phyloP scores from a whole-genome alignment of 2,113 vertebrate species.

The Arizona elegans region DNA sequence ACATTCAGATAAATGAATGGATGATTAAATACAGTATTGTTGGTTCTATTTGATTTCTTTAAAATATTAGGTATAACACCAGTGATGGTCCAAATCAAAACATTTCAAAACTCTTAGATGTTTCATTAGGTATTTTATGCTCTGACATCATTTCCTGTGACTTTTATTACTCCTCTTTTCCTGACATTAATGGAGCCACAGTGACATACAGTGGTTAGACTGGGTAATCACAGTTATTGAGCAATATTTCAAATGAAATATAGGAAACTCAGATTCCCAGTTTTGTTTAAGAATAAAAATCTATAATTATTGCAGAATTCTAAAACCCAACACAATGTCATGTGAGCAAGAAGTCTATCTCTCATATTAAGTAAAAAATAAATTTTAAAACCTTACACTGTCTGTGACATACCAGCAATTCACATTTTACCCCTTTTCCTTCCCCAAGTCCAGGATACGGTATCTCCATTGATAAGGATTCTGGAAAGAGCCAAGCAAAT shows the following conservation, averaged over 20 bases:
- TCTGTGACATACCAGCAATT: constrained; percentile 20
- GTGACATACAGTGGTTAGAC: constrained; percentile 61
- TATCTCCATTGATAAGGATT: constrained; percentile 34
- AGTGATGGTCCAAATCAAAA: background rate
- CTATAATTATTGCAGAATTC: background rate
- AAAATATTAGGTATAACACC: background rate
- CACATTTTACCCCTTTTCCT: constrained; percentile 25
- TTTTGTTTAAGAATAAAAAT: background rate
- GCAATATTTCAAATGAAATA: background rate
- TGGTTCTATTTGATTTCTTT: background rate
- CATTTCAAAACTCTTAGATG: background rate
- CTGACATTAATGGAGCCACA: constrained; percentile 49
- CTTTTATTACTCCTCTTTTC: background rate
- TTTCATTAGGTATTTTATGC: background rate
- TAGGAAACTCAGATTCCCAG: background rate
- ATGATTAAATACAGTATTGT: background rate
- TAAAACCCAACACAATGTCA: background rate
- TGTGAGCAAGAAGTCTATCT: background rate
- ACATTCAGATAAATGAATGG: background rate
- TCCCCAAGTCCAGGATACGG: constrained; percentile 49
- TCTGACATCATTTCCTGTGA: background rate
- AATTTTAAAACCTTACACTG: constrained; percentile 18
- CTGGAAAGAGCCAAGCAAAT: constrained; percentile 18
- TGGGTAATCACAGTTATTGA: constrained; percentile 46
- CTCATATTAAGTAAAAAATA: background rate